Evolutionary conservation across 1,140 invertebrate genomes (phyloP).

Genomic region (Drepana arcuata): DNA sequence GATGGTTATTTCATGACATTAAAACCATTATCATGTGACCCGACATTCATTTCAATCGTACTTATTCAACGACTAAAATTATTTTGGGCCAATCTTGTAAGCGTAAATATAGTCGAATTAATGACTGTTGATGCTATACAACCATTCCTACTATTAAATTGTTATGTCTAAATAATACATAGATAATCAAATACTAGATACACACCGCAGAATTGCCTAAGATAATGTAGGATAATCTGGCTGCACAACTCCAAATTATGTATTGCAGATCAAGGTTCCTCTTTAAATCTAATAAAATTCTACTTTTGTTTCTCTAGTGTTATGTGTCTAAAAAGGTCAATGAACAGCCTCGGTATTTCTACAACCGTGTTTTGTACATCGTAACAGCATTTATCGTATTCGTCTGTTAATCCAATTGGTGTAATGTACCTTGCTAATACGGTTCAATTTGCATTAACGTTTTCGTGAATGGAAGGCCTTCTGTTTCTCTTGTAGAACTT

Average conservation of each 20-base stretch:
- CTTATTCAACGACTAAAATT: no score
- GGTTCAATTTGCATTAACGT: conserved; percentile 35
- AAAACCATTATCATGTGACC: no score
- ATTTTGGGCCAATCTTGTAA: no score
- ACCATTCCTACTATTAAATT: no score
- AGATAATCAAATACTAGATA: no score
- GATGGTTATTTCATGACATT: no score
- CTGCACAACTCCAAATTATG: conserved; percentile 24
- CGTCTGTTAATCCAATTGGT: conserved; percentile 20
- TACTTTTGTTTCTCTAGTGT: conserved; percentile 63
- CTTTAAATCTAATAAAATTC: conserved; percentile 55
- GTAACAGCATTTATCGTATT: conserved; percentile 34
- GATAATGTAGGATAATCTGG: neutral
- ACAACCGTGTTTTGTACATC: conserved; percentile 36
- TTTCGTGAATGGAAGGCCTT: conserved; percentile 38
- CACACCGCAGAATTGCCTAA: no score
- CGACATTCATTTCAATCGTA: no score
- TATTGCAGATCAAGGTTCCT: conserved; percentile 55
- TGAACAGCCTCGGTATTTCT: conserved; percentile 68
- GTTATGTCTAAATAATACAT: no score
- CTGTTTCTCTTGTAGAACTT: conserved; percentile 25
- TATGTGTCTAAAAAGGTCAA: conserved; percentile 68
- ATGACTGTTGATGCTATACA: no score
- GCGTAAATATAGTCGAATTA: no score
- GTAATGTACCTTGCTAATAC: conserved; percentile 33